Evolutionary conservation across 2,888 invertebrate species (phyloP), one percentile per base, ranked within the genome.

Genomic region (Acleris cristana): DNA sequence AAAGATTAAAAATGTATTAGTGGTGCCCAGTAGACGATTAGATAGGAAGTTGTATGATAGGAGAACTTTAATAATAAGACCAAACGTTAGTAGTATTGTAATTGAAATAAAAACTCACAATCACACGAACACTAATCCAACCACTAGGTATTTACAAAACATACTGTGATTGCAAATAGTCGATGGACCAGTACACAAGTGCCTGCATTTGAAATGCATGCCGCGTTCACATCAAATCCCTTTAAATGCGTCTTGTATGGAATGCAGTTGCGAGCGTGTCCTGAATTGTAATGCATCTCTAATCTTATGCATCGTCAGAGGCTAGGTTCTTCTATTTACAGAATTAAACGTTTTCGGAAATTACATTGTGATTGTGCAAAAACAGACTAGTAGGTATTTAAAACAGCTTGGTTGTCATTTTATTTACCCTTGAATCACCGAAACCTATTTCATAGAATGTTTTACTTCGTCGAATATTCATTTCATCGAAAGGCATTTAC

Each of bases 241-340:
- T 59, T 58, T 60, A 63, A 53, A 58, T 56, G 60, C 40, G 62
- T 59, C 58, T 58, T 34, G 51, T 57, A 49, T 16, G 54, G 57
- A 51, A 55, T 66, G 69, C 69, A 69, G 55, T 52, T 58, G 62
- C 48, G 40, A 23, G 44, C 66, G 69, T 66, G 69, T 12, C 12
- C 26, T 34, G 69, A 56, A 63, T 69, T 18, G 45, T 54, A 65
- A 69, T 69, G 51, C 56, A 52, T 26, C 4, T 53, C 45, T 62
- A 55, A 62, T 59, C 45, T 18, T 62, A 54, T 63, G 52, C 67
- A 62, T 30, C 57, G 61, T 30, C 21, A 51, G 53, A 16, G 18
- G 30, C 53, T 34, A 53, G 44, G 48, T 26, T 45, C 21, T 18
- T 16, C 34, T 58, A 2, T 48, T 48, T 7, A n/a, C 48, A 40